A percentile compares a stretch with the other conserved stretches of the same genome.
Conservation (phyloP, 2,888 invertebrate species). For the Idaea straminata region DNA sequence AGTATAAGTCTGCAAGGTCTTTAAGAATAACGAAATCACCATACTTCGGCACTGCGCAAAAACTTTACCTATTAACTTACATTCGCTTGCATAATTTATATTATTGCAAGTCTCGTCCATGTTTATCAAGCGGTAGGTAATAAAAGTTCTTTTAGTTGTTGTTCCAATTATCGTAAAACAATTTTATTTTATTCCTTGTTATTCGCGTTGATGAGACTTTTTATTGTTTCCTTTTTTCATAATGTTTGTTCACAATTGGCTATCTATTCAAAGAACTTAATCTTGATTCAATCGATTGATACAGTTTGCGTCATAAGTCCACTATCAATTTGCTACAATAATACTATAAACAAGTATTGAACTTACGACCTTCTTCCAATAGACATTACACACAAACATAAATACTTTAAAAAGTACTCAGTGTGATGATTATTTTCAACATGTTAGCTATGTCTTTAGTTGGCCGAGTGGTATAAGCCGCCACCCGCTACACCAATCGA, state of each 20-base stretch:
- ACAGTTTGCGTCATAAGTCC: too few relatives aligned
- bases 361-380: too few relatives aligned
- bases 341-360: too few relatives aligned
- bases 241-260: not conserved
- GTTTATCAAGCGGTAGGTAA: constrained; percentile 34
- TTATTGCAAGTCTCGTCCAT: constrained; percentile 40
- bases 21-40: constrained; percentile 23
- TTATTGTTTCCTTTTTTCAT: constrained; percentile 2
- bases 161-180: constrained; percentile 7
- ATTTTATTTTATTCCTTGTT: not conserved
- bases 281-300: too few relatives aligned
- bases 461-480: too few relatives aligned
- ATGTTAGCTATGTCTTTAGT: too few relatives aligned
- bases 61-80: constrained; percentile 58
- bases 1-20: not conserved
- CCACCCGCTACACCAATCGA: too few relatives aligned
- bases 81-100: constrained; percentile 46
- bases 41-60: constrained; percentile 45
- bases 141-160: constrained; percentile 16
- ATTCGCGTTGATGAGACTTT: constrained; percentile 1
- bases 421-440: too few relatives aligned
- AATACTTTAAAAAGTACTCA: too few relatives aligned
- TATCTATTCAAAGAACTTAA: too few relatives aligned
- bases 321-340: too few relatives aligned
- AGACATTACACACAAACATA: too few relatives aligned